Percentiles rank a stretch among this genome's conserved stretches.
These are phyloP conservation scores for Cinara cedri DNA, from an alignment of 2,888 invertebrate species.

Conservation along the genomic window DNA sequence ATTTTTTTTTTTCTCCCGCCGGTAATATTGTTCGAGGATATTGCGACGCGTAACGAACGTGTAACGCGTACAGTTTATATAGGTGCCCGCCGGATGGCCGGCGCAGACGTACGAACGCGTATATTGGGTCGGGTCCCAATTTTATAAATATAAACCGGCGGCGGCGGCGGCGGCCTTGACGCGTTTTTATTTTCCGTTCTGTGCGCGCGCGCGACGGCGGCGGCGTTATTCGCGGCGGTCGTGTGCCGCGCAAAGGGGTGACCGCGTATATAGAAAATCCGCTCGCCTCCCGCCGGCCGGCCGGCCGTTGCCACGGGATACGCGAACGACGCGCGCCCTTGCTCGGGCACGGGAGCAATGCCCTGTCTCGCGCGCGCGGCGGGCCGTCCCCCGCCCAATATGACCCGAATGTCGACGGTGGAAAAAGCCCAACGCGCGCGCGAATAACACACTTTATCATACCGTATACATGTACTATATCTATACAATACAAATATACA, in stretches of 20 bases:
- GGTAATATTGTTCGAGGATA: too few relatives aligned
- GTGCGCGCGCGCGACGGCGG: not conserved
- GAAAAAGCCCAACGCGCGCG: conserved; percentile 24
- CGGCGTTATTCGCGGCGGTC: not conserved
- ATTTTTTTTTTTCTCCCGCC: too few relatives aligned
- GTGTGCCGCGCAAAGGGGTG: not conserved
- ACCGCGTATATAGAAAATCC: too few relatives aligned
- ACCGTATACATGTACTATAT: not conserved
- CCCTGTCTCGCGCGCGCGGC: conserved; percentile 32
- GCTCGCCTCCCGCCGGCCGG: not conserved
- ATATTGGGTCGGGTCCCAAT: conserved; percentile 19
- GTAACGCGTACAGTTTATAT: not conserved
- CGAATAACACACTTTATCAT: not conserved
- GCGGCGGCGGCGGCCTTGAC: conserved; percentile 36
- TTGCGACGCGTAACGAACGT: not conserved
- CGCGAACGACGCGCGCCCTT: conserved; percentile 45
- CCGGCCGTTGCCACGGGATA: conserved; percentile 39
- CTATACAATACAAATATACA: not conserved
- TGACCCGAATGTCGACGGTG: conserved; percentile 52
- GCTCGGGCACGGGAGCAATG: conserved; percentile 43
- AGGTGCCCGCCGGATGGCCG: not conserved
- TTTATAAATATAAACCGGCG: conserved; percentile 44
- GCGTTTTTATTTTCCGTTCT: conserved; percentile 5
- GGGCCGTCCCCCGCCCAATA: conserved; percentile 26
- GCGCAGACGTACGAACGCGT: not conserved